phyloP scores from a whole-genome alignment of 2,113 vertebrate genomes.

The Blennius ocellaris region DNA sequence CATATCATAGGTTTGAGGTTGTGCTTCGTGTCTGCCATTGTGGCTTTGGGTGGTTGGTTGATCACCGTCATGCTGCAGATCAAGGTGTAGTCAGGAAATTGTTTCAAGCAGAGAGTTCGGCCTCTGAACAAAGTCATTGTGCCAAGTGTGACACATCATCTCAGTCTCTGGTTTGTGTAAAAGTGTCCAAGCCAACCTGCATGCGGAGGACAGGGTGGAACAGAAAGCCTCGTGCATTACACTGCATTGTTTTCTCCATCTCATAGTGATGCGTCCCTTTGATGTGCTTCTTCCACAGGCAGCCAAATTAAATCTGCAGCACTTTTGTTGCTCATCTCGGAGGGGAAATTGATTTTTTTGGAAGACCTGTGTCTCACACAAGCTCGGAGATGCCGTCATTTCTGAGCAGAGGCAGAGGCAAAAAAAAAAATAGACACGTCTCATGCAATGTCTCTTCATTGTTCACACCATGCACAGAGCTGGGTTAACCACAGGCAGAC shows the following conservation, averaged over 20 bases:
- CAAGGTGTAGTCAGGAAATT: neutral
- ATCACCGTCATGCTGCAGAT: neutral
- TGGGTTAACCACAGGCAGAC: constrained; percentile 61
- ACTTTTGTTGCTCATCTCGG: neutral
- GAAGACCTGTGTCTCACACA: neutral
- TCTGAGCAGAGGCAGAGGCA: neutral
- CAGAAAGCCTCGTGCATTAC: too few relatives aligned
- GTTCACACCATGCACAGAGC: constrained; percentile 11
- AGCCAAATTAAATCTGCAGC: constrained; percentile 16
- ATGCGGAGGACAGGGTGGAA: neutral
- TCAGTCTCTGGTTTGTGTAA: constrained; percentile 21
- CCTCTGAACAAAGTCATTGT: too few relatives aligned
- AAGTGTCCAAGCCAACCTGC: neutral
- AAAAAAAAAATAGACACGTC: constrained; percentile 1
- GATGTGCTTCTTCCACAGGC: neutral
- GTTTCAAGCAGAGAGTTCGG: neutral
- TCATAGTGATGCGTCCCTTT: neutral
- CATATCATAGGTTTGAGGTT: neutral
- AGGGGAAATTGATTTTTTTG: neutral
- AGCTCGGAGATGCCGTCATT: neutral
- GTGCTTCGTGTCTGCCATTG: neutral
- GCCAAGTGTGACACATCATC: neutral
- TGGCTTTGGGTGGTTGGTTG: neutral
- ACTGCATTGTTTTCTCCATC: too few relatives aligned
- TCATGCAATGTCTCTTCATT: constrained; percentile 3